Evolutionary conservation across 2,888 invertebrate species (phyloP).

Genomic region (Caenorhabditis macrosperma): DNA sequence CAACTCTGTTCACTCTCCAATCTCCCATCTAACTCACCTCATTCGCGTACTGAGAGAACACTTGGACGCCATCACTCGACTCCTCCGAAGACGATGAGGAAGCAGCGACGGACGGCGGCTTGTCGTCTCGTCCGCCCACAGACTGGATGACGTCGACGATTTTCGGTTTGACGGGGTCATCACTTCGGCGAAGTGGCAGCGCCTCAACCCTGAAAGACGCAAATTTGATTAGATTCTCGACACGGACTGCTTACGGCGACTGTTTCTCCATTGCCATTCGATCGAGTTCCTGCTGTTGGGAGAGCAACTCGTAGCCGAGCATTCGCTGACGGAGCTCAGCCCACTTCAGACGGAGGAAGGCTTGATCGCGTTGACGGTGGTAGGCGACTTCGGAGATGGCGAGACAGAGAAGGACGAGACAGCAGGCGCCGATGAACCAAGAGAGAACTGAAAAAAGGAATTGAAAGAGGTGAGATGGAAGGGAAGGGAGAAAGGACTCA

Average conservation of each 20-base stretch:
- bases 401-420: constrained; percentile 74
- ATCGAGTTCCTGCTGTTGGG: constrained; percentile 61
- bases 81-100: constrained; percentile 13
- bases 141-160: constrained; percentile 42
- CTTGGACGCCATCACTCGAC: constrained; percentile 9
- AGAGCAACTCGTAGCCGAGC: constrained; percentile 69
- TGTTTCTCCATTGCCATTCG: constrained; percentile 53
- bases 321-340: constrained; percentile 77
- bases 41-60: constrained; percentile 31
- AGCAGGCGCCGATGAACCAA: constrained; percentile 76
- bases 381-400: constrained; percentile 78
- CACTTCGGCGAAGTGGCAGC: constrained; percentile 50
- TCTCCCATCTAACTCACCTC: background rate
- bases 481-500: background rate
- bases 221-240: background rate
- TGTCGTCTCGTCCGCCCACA: background rate
- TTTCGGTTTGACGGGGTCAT: constrained; percentile 55
- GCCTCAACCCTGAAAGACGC: constrained; percentile 46
- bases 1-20: background rate
- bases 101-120: background rate
- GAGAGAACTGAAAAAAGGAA: constrained; percentile 72
- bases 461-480: no score
- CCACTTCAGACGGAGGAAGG: constrained; percentile 78
- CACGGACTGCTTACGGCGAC: constrained; percentile 4
- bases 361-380: constrained; percentile 78